phyloP scores from a whole-genome alignment of 2,113 vertebrate species.

The Scopus umbretta region DNA sequence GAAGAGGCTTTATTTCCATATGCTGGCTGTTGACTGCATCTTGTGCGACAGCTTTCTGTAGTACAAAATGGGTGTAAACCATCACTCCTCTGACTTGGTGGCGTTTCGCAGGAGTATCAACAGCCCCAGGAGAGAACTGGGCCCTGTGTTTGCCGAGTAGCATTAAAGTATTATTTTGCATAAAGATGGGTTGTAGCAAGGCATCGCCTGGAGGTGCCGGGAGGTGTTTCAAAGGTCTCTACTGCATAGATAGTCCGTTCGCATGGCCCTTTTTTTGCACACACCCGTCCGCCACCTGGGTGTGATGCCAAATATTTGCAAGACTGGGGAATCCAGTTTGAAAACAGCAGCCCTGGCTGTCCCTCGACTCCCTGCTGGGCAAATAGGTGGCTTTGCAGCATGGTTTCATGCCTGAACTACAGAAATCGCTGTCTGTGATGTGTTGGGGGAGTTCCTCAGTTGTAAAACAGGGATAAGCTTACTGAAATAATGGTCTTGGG shows the following conservation, averaged over 20 bases:
- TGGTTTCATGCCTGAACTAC: not conserved
- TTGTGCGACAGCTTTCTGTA: not conserved
- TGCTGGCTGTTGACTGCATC: not conserved
- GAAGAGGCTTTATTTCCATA: not conserved
- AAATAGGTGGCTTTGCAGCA: not conserved
- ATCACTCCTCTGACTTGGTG: fast-evolving
- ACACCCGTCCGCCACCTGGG: not conserved
- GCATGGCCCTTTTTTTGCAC: not conserved
- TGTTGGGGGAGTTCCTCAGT: not conserved
- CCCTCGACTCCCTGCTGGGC: not conserved
- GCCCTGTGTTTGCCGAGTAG: not conserved
- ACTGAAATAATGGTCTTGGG: fast-evolving
- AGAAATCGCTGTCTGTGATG: not conserved
- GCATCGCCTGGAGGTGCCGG: not conserved
- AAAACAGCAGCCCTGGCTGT: not conserved
- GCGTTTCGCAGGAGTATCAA: not conserved
- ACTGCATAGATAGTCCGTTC: not conserved
- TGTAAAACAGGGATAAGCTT: not conserved
- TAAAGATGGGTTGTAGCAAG: not conserved
- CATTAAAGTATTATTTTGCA: not conserved
- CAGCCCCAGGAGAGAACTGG: not conserved
- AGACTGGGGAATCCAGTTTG: not conserved
- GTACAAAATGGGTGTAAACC: not conserved
- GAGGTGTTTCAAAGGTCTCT: not conserved
- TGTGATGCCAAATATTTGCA: not conserved